A percentile compares a stretch with the other conserved stretches of the same genome.
phyloP scores from a whole-genome alignment of 2,888 invertebrate genomes.

The Tetragnatha montana region DNA sequence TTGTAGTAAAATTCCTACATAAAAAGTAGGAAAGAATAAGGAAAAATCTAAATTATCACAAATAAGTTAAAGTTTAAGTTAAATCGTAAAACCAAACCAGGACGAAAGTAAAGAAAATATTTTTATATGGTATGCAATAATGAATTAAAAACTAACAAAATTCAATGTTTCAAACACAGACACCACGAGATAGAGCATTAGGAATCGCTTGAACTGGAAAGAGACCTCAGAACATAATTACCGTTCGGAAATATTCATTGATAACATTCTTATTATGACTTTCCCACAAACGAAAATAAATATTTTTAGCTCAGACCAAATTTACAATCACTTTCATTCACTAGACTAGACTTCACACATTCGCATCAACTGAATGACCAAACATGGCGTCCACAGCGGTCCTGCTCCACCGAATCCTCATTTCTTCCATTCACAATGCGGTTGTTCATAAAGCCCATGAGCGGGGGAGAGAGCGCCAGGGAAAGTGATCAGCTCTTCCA shows the following conservation, averaged over 20 bases:
- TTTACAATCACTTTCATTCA: background rate
- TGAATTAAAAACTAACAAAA: no score
- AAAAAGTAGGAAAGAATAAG: no score
- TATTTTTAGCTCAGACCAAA: background rate
- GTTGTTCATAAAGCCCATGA: slow-evolving; percentile 52
- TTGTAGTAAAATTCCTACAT: no score
- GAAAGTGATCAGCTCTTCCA: slow-evolving; percentile 59
- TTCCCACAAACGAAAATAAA: background rate
- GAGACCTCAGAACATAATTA: background rate
- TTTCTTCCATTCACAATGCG: slow-evolving; percentile 44
- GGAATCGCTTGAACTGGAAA: no score
- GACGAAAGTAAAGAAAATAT: no score
- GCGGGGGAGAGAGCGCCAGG: slow-evolving; percentile 5
- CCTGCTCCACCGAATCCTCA: slow-evolving; percentile 30
- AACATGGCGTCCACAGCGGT: slow-evolving; percentile 27
- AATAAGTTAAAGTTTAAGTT: no score
- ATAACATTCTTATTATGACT: background rate
- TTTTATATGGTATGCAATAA: no score
- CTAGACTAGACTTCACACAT: no score
- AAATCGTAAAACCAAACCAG: no score
- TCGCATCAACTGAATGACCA: background rate
- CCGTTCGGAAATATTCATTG: background rate
- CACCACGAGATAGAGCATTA: no score
- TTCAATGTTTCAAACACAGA: no score
- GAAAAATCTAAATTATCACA: no score